Base-by-base conservation (phyloP, 2,888 invertebrate species). In the Plebejus anna region DNA sequence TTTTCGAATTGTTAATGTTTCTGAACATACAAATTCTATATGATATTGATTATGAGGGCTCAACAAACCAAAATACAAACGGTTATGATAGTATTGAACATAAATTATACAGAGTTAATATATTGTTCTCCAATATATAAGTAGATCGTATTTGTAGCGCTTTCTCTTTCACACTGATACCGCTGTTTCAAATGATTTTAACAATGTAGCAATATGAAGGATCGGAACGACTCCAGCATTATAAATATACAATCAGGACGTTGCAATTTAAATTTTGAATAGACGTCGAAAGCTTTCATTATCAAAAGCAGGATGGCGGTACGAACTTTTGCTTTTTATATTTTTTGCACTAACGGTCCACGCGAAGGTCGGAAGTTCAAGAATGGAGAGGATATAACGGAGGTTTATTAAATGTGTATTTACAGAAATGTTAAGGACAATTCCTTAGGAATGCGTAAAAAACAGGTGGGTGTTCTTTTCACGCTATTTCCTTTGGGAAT, bases 311-410 rank as follows among this genome's bases (percentile, higher is more conserved):
- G 66, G 66, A 66, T 66, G 66, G 66, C 66, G 66, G 13, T 66
- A 5, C 66, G 66, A 66, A 66, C 66, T 66, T 66, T 66, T 66
- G 66, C 66, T 66, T 66, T 66, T 66, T 36, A 36, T 32, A 66
- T 66, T 66, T 66, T 66, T 66, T 66, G 66, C 32, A 16, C 9
- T 66, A 66, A 36, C 66, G 66, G 66, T 32, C 66, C 36, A 32
- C 22, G 28, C 5, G 4, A 32, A 32, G 66, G 32, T 66, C 66
- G 66, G 66, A 66, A 32, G 66, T 66, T 66, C 66, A 66, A 66
- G 32, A 66, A 66, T 32, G 32, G 32, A 66, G 32, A 66, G 16
- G 32, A 66, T 32, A 66, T 66, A 66, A 66, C 66, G 66, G 66
- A 66, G 66, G 66, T 66, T 66, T 32, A 36, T 13, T 66, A 16